Evolutionary conservation across 2,888 invertebrate genomes (phyloP).

Genomic region (Morpho helenor): DNA sequence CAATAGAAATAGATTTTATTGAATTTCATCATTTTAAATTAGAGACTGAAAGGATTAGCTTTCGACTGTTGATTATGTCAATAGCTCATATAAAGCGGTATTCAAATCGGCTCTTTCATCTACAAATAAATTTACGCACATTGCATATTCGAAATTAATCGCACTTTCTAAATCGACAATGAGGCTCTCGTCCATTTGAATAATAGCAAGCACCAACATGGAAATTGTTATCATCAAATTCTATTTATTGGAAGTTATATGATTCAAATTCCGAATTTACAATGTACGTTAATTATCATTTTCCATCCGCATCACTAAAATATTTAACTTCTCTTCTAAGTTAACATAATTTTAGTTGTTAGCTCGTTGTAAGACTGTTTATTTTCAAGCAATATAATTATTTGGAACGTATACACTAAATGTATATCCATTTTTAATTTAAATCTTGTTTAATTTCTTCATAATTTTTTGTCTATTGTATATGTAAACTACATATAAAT

Average conservation of each 20-base stretch:
- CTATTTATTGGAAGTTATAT: background rate
- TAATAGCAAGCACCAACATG: background rate
- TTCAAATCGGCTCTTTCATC: constrained; percentile 31
- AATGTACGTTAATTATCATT: constrained; percentile 22
- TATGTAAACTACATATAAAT: background rate
- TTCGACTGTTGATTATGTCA: constrained; percentile 66
- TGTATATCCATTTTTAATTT: no score
- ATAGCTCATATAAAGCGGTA: constrained; percentile 57
- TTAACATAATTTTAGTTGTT: constrained; percentile 62
- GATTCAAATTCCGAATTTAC: constrained; percentile 13
- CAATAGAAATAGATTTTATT: constrained; percentile 13
- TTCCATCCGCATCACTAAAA: constrained; percentile 43
- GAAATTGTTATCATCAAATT: background rate
- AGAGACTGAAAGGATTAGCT: constrained; percentile 57
- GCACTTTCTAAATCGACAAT: background rate
- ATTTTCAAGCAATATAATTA: constrained; percentile 27
- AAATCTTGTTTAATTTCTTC: no score
- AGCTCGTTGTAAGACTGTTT: constrained; percentile 40
- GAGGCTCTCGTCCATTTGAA: background rate
- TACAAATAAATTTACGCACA: constrained; percentile 25
- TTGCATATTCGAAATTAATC: constrained; percentile 17
- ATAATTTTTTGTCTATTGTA: no score
- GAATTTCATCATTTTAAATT: constrained; percentile 27
- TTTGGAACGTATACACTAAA: background rate
- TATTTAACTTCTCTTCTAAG: constrained; percentile 62